Base-by-base conservation (phyloP, 2,888 invertebrate genomes). In the Drosophila picticornis region DNA sequence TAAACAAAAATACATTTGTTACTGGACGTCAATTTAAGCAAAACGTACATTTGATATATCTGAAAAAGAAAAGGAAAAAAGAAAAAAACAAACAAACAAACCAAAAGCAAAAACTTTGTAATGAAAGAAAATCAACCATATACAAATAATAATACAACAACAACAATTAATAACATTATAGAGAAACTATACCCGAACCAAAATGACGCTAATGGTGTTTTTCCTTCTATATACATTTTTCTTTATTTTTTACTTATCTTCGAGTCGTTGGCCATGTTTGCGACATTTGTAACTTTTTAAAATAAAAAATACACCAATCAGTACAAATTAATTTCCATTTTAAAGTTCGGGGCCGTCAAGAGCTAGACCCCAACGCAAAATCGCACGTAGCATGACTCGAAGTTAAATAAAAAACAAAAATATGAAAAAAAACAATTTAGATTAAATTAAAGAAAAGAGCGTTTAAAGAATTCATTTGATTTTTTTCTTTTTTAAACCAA, bases 271-370 rank as follows among this genome's bases (percentile, higher is more conserved):
- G 53, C 43, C 36, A 32, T 27, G 53, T 38, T 31, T 43, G 60
- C n/a, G 80, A 36, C 66, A 71, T 80, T 77, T 67, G 43, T 36
- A 74, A 79, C 77, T 79, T 79, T 81, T 73, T 48, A 60, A 80
- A 75, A 66, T 55, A 50, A 68, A 68, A 67, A 60, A 67, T 38
- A 88, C 85, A 85, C 85, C 85, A 85, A 89, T 85, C 85, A 85
- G 85, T 85, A 85, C 85, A 85, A 85, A 85, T 89, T 89, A 82
- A 84, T 85, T 85, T 89, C 88, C 83, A 78, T 84, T 88, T 84
- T 77, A 87, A 89, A 84, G 88, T 81, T 79, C 40, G 58, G 77
- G 64, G 69, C 59, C 43, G 16, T 43, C 50, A 69, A 68, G 53
- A 80, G 16, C 72, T 32, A 50, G 72, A 55, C 62, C 75, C 71